Conservation (phyloP, 2,888 invertebrate genomes). For the Caenorhabditis sinica region DNA sequence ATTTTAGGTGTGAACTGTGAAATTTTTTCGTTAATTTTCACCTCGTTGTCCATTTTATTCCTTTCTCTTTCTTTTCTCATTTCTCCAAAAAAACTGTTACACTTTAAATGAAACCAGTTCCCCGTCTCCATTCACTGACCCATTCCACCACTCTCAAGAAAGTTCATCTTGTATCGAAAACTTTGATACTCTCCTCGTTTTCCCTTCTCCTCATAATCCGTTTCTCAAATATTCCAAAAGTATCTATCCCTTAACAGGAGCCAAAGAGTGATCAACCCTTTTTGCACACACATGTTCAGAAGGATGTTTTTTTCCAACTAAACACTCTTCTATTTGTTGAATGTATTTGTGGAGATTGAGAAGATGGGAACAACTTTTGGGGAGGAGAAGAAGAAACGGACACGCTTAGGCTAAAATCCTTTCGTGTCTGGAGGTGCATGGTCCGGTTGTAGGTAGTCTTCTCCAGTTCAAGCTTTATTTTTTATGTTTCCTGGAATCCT, state of each 20-base stretch:
- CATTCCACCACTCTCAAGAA: neutral
- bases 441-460: neutral
- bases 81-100: slow-evolving; percentile 22
- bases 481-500: neutral
- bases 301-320: slow-evolving; percentile 15
- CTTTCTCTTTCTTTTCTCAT: neutral
- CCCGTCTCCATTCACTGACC: neutral
- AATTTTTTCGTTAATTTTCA: neutral
- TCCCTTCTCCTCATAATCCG: slow-evolving; percentile 13
- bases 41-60: neutral
- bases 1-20: no score
- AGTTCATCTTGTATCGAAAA: slow-evolving; percentile 6
- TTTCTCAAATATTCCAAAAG: slow-evolving; percentile 42
- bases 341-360: slow-evolving; percentile 36
- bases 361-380: neutral
- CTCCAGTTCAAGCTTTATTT: neutral
- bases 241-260: slow-evolving; percentile 33
- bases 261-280: slow-evolving; percentile 30
- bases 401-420: slow-evolving; percentile 7
- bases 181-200: neutral
- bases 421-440: neutral
- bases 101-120: slow-evolving; percentile 25
- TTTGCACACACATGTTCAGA: slow-evolving; percentile 42
- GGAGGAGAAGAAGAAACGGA: slow-evolving; percentile 24
- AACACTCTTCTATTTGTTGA: slow-evolving; percentile 35